Base-by-base conservation (phyloP, 2,113 vertebrate genomes). In the Malurus elegans region DNA sequence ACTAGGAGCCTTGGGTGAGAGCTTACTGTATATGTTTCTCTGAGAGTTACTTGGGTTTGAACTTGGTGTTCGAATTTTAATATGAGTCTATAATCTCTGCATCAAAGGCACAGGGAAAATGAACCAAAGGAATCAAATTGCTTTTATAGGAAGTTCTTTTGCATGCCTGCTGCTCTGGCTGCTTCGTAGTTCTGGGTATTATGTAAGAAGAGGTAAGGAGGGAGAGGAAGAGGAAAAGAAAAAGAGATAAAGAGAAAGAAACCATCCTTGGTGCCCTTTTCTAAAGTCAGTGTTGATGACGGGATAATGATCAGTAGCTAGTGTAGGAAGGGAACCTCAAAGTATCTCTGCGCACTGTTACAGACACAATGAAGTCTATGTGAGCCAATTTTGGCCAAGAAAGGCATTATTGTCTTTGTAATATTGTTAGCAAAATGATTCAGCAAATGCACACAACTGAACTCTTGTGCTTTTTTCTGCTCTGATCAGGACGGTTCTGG, bases 61-160 rank as follows among this genome's bases (percentile, higher is more conserved):
- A 53, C 47, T 83, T 92, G 51, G 44, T 79, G 29, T 80, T 92
- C 36, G 89, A 91, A 94, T 92, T 79, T 95, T 79, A 81, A 21
- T 71, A 72, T 29, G 40, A 85, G 19, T 29, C 54, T 95, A 74
- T 58, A 92, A 86, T 95, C 70, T 94, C 18, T 20, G 62, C 75
- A 93, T 90, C 53, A 94, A 51, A 95, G 50, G 21, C 32, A 86
- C 12, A 13, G 42, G 61, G 90, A 92, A 97, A 97, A 96, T 58
- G 31, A 36, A 78, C 73, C 74, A 91, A 86, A 95, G 72, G 88
- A 96, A 83, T 61, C 70, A 89, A 91, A 45, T 56, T 40, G 19
- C 25, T 93, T 95, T 95, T 61, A 66, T 7, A 82, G 25, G 44
- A 83, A 44, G 20, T 3, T 8, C 18, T 92, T 85, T 92, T 85